Percentiles rank a stretch among this genome's conserved stretches.
phyloP scores from a whole-genome alignment of 2,113 vertebrate genomes.

The Cryptoleucopteryx plumbea region DNA sequence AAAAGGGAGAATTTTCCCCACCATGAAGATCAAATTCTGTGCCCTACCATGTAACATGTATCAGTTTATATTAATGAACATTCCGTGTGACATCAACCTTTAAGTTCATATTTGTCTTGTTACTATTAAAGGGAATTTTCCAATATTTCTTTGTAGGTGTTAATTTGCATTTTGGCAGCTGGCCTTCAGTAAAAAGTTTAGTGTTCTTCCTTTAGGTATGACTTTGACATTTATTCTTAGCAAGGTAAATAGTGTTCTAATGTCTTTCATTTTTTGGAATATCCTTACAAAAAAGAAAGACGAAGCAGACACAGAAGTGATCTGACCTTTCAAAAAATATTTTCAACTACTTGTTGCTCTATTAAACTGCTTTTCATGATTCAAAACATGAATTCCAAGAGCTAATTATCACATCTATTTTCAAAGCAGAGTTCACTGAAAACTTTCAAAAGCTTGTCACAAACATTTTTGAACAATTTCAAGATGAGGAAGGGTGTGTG shows the following conservation, averaged over 20 bases:
- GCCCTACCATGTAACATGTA: neutral
- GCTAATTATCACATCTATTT: slow-evolving; percentile 20
- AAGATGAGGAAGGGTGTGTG: neutral
- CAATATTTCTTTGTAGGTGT: slow-evolving; percentile 29
- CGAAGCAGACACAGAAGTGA: neutral
- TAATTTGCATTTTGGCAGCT: slow-evolving; percentile 60
- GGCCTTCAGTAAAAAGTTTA: slow-evolving; percentile 44
- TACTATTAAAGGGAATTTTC: neutral
- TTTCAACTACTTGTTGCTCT: slow-evolving; percentile 10
- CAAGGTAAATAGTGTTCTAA: slow-evolving; percentile 56
- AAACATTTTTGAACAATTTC: neutral
- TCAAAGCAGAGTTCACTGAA: neutral
- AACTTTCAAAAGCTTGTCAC: neutral
- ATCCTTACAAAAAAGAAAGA: neutral
- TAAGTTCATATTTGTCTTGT: neutral
- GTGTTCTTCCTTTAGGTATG: slow-evolving; percentile 17
- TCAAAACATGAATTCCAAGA: slow-evolving; percentile 14
- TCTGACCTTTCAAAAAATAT: slow-evolving; percentile 48
- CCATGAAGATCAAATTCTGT: neutral
- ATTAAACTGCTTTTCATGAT: neutral
- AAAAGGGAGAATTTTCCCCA: neutral
- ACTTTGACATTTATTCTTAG: slow-evolving; percentile 68
- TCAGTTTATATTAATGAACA: neutral
- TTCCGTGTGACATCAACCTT: neutral
- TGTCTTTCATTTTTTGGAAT: slow-evolving; percentile 29